These are phyloP conservation scores for Seriola rivoliana DNA, from an alignment of 2,113 vertebrate genomes.

Conservation along the genomic window DNA sequence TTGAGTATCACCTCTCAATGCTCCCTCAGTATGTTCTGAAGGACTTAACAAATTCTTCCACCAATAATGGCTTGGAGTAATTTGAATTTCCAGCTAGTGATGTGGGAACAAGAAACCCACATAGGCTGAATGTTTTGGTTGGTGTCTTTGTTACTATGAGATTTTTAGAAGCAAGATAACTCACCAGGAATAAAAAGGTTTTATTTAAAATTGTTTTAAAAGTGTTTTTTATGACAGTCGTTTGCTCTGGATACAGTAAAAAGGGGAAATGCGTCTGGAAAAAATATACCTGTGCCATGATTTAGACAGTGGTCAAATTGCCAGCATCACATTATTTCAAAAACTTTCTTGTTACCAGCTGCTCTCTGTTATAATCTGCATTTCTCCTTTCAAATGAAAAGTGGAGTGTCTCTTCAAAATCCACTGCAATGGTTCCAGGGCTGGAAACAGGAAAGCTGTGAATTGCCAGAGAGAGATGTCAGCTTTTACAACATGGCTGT, in stretches of 20 bases:
- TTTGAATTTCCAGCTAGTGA: constrained; percentile 20
- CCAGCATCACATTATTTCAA: constrained; percentile 37
- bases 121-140: constrained; percentile 19
- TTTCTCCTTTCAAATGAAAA: constrained; percentile 40
- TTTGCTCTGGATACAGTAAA: constrained; percentile 25
- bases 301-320: constrained; percentile 31
- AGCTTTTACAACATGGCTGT: constrained; percentile 68
- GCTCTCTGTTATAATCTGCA: constrained; percentile 32
- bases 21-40: neutral
- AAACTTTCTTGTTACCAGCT: constrained; percentile 20
- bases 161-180: constrained; percentile 19
- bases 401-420: constrained; percentile 27
- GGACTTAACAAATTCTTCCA: constrained; percentile 14
- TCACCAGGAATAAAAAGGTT: neutral
- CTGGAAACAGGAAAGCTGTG: constrained; percentile 58
- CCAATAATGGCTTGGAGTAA: neutral
- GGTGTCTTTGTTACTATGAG: constrained; percentile 12
- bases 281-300: constrained; percentile 19
- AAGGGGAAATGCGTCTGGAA: constrained; percentile 12
- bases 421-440: constrained; percentile 62
- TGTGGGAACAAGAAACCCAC: constrained; percentile 17
- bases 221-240: neutral
- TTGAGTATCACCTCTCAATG: neutral
- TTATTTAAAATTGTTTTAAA: neutral
- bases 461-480: constrained; percentile 68